Conservation (phyloP, 2,888 invertebrate species). For the Iselma pallidipennis region DNA sequence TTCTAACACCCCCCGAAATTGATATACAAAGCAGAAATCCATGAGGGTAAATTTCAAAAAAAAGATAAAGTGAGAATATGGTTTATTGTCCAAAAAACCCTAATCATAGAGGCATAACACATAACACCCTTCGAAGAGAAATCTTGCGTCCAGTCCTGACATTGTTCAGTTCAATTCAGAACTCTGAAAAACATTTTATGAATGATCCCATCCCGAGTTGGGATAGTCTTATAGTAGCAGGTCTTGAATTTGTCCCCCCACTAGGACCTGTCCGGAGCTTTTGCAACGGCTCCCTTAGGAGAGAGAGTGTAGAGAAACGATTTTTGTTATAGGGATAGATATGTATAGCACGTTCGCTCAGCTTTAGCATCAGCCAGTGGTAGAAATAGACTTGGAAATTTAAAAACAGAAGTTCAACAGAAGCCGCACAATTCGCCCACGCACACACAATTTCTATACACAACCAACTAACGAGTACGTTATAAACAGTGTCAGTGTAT, state of each 20-base stretch:
- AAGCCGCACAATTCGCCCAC: slow-evolving; percentile 25
- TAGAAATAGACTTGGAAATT: slow-evolving; percentile 25
- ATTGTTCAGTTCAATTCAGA: too few relatives aligned
- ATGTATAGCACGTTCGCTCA: neutral
- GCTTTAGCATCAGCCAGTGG: slow-evolving; percentile 3
- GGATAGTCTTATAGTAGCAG: too few relatives aligned
- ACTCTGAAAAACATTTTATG: neutral
- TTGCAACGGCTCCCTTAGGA: neutral
- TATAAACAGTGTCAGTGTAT: neutral
- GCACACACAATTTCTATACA: slow-evolving; percentile 1
- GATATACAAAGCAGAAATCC: too few relatives aligned
- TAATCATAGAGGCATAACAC: too few relatives aligned
- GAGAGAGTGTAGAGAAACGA: neutral
- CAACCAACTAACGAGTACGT: neutral
- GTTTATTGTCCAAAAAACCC: too few relatives aligned
- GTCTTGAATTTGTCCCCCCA: too few relatives aligned
- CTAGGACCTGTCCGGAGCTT: neutral
- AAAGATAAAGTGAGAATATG: too few relatives aligned
- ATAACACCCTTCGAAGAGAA: too few relatives aligned
- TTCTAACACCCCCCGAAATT: too few relatives aligned
- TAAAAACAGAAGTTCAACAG: slow-evolving; percentile 25
- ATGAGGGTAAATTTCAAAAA: too few relatives aligned
- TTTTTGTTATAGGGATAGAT: neutral
- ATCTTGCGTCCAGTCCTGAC: too few relatives aligned
- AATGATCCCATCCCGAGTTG: too few relatives aligned